These are phyloP conservation scores for Lasioglossum albipes DNA, from an alignment of 1,140 invertebrate species.

Conservation along the genomic window DNA sequence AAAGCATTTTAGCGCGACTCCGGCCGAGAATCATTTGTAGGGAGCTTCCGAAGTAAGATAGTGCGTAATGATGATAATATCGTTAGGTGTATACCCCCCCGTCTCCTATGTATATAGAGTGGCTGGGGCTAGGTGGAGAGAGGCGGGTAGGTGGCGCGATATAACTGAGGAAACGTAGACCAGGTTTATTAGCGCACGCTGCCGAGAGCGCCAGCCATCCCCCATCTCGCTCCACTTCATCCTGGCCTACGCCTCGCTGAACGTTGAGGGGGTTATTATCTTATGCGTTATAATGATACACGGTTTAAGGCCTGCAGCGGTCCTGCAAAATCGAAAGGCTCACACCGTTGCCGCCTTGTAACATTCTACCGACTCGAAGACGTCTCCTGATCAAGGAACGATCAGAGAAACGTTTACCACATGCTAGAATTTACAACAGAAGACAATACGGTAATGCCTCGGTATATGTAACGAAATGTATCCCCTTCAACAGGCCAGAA, in stretches of 20 bases:
- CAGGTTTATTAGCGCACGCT: conserved; percentile 73
- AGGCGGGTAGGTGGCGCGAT: conserved; percentile 65
- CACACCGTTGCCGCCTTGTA: conserved; percentile 10
- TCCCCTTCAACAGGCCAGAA: no score
- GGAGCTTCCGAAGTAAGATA: conserved; percentile 71
- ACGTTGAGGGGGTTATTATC: conserved; percentile 74
- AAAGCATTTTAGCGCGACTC: conserved; percentile 61
- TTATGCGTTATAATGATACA: conserved; percentile 72
- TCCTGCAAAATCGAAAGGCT: conserved; percentile 65
- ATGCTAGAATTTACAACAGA: no score
- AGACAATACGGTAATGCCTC: no score
- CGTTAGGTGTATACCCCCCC: conserved; percentile 66
- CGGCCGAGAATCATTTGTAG: conserved; percentile 66
- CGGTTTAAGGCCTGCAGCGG: conserved; percentile 62
- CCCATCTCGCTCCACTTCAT: conserved; percentile 64
- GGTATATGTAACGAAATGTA: no score
- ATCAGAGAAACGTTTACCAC: no score
- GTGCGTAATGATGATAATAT: conserved; percentile 76
- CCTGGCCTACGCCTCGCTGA: conserved; percentile 68
- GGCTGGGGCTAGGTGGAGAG: conserved; percentile 16
- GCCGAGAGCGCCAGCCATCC: conserved; percentile 57
- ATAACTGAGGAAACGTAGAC: conserved; percentile 72
- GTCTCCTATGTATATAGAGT: conserved; percentile 49
- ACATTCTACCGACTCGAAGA: neutral
- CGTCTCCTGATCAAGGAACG: no score